A percentile compares a stretch with the other conserved stretches of the same genome.
Conservation (phyloP, 1,140 invertebrate species). For the Procambarus clarkii region DNA sequence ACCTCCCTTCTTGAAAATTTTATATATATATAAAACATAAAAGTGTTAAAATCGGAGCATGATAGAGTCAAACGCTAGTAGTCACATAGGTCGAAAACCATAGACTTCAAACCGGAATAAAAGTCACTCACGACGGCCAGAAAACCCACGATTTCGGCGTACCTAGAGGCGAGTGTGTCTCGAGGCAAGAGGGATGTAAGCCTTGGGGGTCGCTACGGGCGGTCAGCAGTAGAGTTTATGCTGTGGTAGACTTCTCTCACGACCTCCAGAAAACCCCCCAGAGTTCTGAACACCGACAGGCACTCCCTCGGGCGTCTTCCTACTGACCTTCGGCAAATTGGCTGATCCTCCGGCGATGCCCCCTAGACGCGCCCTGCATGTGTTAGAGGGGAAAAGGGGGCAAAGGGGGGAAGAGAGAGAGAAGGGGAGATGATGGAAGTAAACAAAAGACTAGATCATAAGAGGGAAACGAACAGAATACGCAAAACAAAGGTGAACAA, state of each 20-base stretch:
- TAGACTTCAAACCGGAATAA: too few relatives aligned
- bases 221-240: background rate
- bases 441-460: too few relatives aligned
- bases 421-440: too few relatives aligned
- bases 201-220: background rate
- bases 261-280: background rate
- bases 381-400: slow-evolving; percentile 13
- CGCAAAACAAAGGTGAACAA: too few relatives aligned
- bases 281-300: background rate
- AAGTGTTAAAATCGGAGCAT: too few relatives aligned
- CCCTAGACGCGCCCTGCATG: slow-evolving; percentile 31
- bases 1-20: too few relatives aligned
- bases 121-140: too few relatives aligned
- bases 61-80: too few relatives aligned
- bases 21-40: too few relatives aligned
- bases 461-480: too few relatives aligned
- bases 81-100: too few relatives aligned
- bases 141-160: too few relatives aligned
- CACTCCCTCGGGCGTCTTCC: slow-evolving; percentile 25
- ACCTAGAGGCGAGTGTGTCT: background rate
- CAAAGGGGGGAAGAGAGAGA: background rate
- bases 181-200: background rate
- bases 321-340: slow-evolving; percentile 47
- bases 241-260: background rate
- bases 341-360: slow-evolving; percentile 38